Evolutionary conservation across 2,797 vertebrate genomes (phyloP), one percentile per base, ranked within the genome.

Genomic region (Rhinatrema bivittatum): DNA sequence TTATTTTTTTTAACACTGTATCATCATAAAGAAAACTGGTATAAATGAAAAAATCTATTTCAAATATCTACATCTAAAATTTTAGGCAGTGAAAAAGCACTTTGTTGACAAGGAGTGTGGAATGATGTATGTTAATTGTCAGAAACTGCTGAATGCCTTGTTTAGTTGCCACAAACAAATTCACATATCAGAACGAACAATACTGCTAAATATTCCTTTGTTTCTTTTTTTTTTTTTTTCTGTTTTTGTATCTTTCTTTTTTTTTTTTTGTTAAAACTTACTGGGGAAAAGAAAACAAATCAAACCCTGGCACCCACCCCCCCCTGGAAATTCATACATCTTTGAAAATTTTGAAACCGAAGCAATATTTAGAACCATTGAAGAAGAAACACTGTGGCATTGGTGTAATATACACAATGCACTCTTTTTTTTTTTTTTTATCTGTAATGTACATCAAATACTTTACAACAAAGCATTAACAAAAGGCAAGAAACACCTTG

Each of bases 71-170:
- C 84, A 89, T 85, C 76, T 88, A 85, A 87, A 85, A 86, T 77
- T 88, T 87, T 90, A 90, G 95, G 94, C 93, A 99, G 93, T 98
- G 94, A 94, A 90, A 93, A 93, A 93, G 92, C 90, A 93, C 87
- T 92, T 89, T 3, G 68, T 91, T 80, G 81, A 89, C 78, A 72
- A 82, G 83, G 79, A 85, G 77, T 81, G 79, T 78, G 87, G 85
- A 90, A 87, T 78, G 72, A 79, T 74, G 72, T 60, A 79, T 87
- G 78, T 82, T 80, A 80, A 78, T 75, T 76, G 72, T 82, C 74
- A 85, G 73, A 72, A 82, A 83, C 74, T 83, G 83, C 81, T 86
- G 80, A 79, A 81, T 84, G 76, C 56, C 72, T 80, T 75, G 78
- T 76, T 82, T 79, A 87, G 81, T 84, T 85, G 85, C 82, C 88